Evolutionary conservation across 1,140 invertebrate species (phyloP).

Genomic region (Listronotus bonariensis): DNA sequence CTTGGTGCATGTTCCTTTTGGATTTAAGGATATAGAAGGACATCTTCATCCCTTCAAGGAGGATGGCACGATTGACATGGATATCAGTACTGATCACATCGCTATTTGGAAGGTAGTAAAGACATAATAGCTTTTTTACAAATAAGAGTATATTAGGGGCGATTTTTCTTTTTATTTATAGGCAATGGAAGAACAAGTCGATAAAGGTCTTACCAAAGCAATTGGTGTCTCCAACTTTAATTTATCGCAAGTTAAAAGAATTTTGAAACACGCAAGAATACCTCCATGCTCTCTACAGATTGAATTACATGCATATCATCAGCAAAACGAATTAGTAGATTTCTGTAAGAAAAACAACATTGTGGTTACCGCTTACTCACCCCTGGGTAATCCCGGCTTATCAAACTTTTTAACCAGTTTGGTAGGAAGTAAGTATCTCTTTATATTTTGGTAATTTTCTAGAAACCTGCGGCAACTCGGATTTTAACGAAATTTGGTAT

Average conservation of each 20-base stretch:
- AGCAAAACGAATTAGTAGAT: constrained; percentile 75
- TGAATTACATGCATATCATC: constrained; percentile 82
- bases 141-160: no score
- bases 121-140: no score
- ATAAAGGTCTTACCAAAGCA: constrained; percentile 66
- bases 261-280: constrained; percentile 67
- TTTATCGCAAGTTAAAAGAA: constrained; percentile 66
- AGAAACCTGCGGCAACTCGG: no score
- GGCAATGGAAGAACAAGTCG: constrained; percentile 77
- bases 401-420: constrained; percentile 57
- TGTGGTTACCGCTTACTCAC: constrained; percentile 79
- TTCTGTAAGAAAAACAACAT: constrained; percentile 76
- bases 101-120: constrained; percentile 73
- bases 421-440: constrained; percentile 55
- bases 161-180: constrained; percentile 45
- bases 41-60: constrained; percentile 58
- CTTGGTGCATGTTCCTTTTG: constrained; percentile 80
- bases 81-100: constrained; percentile 70
- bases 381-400: constrained; percentile 74
- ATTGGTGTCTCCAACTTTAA: constrained; percentile 86
- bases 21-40: constrained; percentile 61
- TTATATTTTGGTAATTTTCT: no score
- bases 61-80: constrained; percentile 68
- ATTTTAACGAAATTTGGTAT: no score
- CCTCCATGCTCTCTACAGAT: constrained; percentile 76